Base-by-base conservation (phyloP, 1,140 invertebrate species). In the Drosophila tropicalis region DNA sequence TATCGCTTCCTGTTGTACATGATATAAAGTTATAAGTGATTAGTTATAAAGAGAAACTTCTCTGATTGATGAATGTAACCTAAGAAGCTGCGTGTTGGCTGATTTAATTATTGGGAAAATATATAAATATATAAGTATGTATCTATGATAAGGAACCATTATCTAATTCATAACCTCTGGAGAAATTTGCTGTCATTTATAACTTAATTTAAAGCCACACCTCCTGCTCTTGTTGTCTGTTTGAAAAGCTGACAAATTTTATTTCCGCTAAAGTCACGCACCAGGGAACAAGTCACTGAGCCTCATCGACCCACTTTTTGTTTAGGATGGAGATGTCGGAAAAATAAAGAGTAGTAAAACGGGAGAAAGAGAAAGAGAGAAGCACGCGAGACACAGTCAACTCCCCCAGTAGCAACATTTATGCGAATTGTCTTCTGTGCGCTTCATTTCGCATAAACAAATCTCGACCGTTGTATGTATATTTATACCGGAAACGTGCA, bases 401-500 rank as follows among this genome's bases (percentile, higher is more conserved):
- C 65, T 58, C 61, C 36, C 58, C 71, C 71, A 78, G 61, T 15
- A 17, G n/a, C 69, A 85, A 87, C 83, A 86, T 86, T 86, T 86
- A 89, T 89, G 80, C 83, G 83, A 86, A 86, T 86, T 86, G 83
- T 86, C 83, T 86, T 87, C 76, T 86, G 83, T 81, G 83, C 83
- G 83, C 83, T 86, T 86, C 83, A 86, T 86, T 86, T 86, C 83
- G 83, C 83, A 86, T 86, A 86, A 86, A 86, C 83, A 86, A 86
- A 86, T 86, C 83, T 86, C 83, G 70, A 74, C 72, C 76, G 83
- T 87, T 86, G 84, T 86, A 86, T 86, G 84, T 86, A 86, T 86
- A 86, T 86, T 86, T 86, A 89, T 86, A 87, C 84, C 83, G 83
- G 83, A 86, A 86, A 86, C 83, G 83, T 86, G 83, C 83, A 86